Evolutionary conservation across 1,140 invertebrate genomes (phyloP), one percentile per base, ranked within the genome.

Genomic region (Drosophila elegans): DNA sequence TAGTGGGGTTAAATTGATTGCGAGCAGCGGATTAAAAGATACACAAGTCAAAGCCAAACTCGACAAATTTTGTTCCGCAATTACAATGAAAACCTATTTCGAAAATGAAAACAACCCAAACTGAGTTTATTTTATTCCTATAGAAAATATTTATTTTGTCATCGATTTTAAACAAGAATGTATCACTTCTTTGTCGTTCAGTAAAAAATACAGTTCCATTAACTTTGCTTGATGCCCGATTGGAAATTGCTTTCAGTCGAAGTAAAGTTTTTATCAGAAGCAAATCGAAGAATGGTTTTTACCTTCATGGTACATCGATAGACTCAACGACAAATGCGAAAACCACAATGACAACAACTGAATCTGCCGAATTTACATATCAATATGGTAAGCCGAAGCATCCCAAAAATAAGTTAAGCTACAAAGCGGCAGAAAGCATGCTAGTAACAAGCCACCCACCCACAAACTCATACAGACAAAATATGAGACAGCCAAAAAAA

Each of bases 361-460:
- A 71, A 44, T 27, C 52, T 27, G 57, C 59, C 59, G 64, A 63
- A 83, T 83, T 83, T 83, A 56, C 80, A 83, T 84, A 75, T 74
- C 80, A 83, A 83, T 83, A 80, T 76, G 68, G 45, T 41, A 74
- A 54, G 46, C 44, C 52, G 49, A 55, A 80, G 52, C 3, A 34
- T 32, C 27, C 36, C n/a, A 42, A 55, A 82, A 57, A 59, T 51
- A 56, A 80, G 80, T 77, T 86, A 74, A 86, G 68, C 81, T 32
- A 45, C 57, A 56, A 62, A 60, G 39, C 39, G 71, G 42, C 66
- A 42, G 66, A 85, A 80, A 78, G 48, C 60, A 72, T 55, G 52
- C 61, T 61, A 48, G 51, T 55, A 56, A 54, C 56, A 49, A 25
- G 29, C 5, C 29, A 32, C 29, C 3, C 29, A 32, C 38, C 54